Conservation (phyloP, 2,113 vertebrate genomes). For the Ceyx cyanopectus region DNA sequence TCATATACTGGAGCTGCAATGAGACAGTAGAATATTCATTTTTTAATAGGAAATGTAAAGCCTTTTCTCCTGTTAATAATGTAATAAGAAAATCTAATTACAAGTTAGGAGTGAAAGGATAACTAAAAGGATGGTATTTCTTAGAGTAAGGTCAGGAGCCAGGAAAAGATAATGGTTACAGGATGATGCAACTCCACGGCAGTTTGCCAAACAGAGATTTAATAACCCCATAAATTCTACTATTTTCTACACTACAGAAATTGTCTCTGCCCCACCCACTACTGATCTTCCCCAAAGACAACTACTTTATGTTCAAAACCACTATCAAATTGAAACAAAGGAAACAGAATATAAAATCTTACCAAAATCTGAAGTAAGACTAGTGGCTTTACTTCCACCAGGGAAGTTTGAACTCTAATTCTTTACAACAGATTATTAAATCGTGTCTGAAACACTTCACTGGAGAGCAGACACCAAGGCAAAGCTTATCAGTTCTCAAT, state of each 20-base stretch:
- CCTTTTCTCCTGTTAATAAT: constrained; percentile 29
- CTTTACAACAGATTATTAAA: background rate
- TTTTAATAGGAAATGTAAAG: background rate
- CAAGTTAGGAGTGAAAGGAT: constrained; percentile 27
- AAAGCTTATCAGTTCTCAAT: background rate
- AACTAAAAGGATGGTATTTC: constrained; percentile 60
- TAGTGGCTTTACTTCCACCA: background rate
- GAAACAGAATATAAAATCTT: background rate
- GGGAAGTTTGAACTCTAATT: background rate
- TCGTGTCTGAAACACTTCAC: background rate
- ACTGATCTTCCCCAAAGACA: background rate
- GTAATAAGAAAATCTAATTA: constrained; percentile 49
- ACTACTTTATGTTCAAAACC: background rate
- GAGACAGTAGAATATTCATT: background rate
- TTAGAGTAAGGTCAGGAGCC: constrained; percentile 67
- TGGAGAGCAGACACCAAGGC: constrained; percentile 1
- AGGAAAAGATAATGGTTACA: constrained; percentile 73
- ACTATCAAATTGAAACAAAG: background rate
- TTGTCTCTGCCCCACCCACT: background rate
- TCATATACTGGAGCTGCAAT: background rate
- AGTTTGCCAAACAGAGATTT: constrained; percentile 55
- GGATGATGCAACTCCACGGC: constrained; percentile 71
- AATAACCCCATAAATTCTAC: constrained; percentile 34
- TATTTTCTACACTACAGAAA: background rate
- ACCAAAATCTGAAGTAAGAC: background rate